Conservation (phyloP, 1,140 invertebrate genomes). For the Bombus sylvicola region DNA sequence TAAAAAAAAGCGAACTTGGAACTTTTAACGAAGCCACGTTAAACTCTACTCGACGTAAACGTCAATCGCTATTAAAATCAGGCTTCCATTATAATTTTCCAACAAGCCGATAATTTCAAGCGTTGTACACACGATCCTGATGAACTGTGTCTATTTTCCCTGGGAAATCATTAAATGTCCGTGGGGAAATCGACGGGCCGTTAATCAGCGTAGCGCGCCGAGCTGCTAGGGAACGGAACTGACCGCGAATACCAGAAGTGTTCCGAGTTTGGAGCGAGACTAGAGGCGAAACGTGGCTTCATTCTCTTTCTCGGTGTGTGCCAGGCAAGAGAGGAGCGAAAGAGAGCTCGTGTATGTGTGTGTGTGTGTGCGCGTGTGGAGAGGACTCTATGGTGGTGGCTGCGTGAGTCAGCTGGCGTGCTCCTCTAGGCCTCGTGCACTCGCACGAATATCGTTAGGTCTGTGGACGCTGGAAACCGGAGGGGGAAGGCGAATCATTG, state of each 20-base stretch:
- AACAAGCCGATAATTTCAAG: background rate
- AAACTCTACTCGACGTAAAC: background rate
- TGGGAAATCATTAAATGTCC: background rate
- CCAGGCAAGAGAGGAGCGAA: conserved; percentile 1
- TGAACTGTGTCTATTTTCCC: background rate
- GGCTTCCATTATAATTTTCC: background rate
- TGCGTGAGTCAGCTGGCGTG: conserved; percentile 62
- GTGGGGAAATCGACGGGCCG: background rate
- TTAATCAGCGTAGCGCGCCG: background rate
- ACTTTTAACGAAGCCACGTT: background rate
- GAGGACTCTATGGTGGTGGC: conserved; percentile 15
- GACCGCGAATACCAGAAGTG: conserved; percentile 51
- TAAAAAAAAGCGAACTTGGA: background rate
- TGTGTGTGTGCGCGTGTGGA: too few species aligned
- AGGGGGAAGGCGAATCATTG: conserved; percentile 29
- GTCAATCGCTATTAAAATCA: background rate
- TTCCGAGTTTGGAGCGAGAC: conserved; percentile 58
- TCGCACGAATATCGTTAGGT: conserved; percentile 43
- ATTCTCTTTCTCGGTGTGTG: conserved; percentile 5
- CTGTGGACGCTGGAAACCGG: background rate
- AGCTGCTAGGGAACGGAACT: conserved; percentile 36
- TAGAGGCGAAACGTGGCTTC: conserved; percentile 58
- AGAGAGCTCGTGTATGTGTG: background rate
- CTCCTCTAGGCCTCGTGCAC: conserved; percentile 19
- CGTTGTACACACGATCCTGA: background rate